These are phyloP conservation scores for Lepus townsendii DNA, from an alignment of 2,797 vertebrate species.

Conservation along the genomic window DNA sequence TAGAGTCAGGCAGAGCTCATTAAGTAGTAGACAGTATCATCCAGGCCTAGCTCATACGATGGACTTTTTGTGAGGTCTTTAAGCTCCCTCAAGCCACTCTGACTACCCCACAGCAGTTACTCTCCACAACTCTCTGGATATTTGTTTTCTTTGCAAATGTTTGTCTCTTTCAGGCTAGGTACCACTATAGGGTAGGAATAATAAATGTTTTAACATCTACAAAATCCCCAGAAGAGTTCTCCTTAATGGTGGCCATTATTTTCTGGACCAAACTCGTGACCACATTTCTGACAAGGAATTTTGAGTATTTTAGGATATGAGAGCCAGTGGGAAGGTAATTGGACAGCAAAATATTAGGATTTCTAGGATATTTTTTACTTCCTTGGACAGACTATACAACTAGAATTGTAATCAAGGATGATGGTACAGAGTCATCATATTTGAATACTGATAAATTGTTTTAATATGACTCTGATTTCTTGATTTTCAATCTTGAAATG, in stretches of 20 bases:
- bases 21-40: rapidly evolving
- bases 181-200: background rate
- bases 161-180: background rate
- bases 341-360: background rate
- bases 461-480: background rate
- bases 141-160: background rate
- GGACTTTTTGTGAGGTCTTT: background rate
- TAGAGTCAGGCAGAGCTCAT: background rate
- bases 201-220: background rate
- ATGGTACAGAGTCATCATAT: background rate
- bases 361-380: background rate
- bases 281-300: background rate
- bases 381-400: background rate
- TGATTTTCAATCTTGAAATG: background rate
- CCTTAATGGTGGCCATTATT: background rate
- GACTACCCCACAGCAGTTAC: background rate
- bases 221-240: background rate
- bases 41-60: background rate
- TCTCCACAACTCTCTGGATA: background rate
- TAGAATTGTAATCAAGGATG: background rate
- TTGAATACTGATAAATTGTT: background rate
- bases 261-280: background rate
- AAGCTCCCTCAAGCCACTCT: background rate
- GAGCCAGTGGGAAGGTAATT: background rate
- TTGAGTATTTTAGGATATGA: background rate